Evolutionary conservation across 2,888 invertebrate species (phyloP).

Genomic region (Machimus rusticus): DNA sequence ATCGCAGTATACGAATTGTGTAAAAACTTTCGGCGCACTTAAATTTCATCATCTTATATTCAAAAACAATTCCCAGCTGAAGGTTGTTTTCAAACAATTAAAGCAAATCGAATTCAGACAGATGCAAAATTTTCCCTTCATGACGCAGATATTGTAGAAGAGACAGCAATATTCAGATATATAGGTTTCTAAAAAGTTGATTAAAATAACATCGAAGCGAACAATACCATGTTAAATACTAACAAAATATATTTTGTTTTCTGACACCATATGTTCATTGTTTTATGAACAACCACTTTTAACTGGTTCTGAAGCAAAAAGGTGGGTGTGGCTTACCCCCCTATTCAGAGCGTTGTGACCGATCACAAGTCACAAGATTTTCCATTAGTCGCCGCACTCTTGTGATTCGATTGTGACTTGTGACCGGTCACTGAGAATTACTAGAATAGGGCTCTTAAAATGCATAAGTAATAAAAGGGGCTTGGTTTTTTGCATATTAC

Average conservation of each 20-base stretch:
- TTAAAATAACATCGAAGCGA: too few relatives aligned
- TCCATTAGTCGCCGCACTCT: too few relatives aligned
- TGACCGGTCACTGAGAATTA: too few relatives aligned
- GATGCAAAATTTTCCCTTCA: background rate
- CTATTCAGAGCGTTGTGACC: too few relatives aligned
- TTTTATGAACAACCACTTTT: background rate
- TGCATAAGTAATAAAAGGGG: background rate
- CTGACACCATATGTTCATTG: background rate
- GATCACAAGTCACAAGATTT: too few relatives aligned
- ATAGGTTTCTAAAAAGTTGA: too few relatives aligned
- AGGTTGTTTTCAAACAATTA: background rate
- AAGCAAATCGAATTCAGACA: too few relatives aligned
- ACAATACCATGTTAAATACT: too few relatives aligned
- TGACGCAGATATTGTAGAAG: background rate
- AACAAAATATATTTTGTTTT: background rate
- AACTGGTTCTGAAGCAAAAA: background rate
- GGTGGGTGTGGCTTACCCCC: background rate
- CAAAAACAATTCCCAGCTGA: background rate
- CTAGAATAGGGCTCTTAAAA: too few relatives aligned
- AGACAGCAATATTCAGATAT: background rate
- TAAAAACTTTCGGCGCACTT: background rate
- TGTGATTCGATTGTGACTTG: too few relatives aligned
- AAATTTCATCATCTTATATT: background rate
- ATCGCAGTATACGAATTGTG: background rate
- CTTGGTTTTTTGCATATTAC: too few relatives aligned